phyloP scores from a whole-genome alignment of 37 sponge, comb jelly and placozoan species.

The Beroe forskalii region DNA sequence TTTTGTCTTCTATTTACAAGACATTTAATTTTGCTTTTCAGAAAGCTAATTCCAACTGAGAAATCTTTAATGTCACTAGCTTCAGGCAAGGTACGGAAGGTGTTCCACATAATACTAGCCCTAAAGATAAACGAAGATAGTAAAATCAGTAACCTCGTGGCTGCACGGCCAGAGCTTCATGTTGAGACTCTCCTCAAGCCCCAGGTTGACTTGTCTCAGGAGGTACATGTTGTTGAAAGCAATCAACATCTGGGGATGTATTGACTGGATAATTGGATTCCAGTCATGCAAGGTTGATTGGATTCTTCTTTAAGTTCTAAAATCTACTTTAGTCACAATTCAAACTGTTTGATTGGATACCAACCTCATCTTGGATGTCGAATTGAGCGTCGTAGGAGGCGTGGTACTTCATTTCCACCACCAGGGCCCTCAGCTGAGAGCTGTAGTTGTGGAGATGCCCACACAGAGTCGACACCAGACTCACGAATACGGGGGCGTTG shows the following conservation, averaged over 20 bases:
- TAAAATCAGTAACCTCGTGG: constrained; percentile 43
- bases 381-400: constrained; percentile 42
- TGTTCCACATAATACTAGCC: too few relatives aligned
- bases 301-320: too few relatives aligned
- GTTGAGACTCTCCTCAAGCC: neutral
- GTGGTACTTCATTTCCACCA: constrained; percentile 51
- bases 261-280: too few relatives aligned
- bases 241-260: constrained; percentile 44
- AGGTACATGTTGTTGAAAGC: constrained; percentile 61
- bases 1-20: too few relatives aligned
- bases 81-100: too few relatives aligned
- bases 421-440: neutral
- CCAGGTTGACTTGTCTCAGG: neutral
- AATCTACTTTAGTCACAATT: too few relatives aligned
- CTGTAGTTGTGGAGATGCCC: neutral
- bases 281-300: too few relatives aligned
- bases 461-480: neutral
- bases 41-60: too few relatives aligned
- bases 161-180: constrained; percentile 13
- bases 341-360: too few relatives aligned
- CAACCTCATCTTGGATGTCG: constrained; percentile 60
- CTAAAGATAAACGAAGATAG: too few relatives aligned
- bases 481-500: constrained; percentile 22
- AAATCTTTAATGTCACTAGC: too few relatives aligned
- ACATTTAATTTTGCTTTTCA: too few relatives aligned